phyloP scores from a whole-genome alignment of 2,797 vertebrate genomes.

The Lates japonicus region DNA sequence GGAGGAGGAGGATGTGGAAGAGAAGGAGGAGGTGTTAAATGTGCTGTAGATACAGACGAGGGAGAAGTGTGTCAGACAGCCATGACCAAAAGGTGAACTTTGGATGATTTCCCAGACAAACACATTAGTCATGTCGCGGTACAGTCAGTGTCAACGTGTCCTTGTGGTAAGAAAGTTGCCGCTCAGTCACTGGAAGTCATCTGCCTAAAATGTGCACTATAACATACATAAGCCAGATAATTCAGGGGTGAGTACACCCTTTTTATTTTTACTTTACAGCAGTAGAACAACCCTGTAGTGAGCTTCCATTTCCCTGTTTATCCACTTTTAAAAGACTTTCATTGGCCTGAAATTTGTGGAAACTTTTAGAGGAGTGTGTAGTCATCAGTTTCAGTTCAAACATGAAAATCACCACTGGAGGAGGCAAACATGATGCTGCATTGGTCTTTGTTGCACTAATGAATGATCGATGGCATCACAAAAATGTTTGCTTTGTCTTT shows the following conservation, averaged over 20 bases:
- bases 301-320: too few relatives aligned
- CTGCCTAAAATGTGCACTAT: not conserved
- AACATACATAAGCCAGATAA: not conserved
- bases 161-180: not conserved
- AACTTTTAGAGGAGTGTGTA: too few relatives aligned
- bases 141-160: not conserved
- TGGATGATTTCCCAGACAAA: conserved; percentile 9
- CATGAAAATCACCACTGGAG: too few relatives aligned
- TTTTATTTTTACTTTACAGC: not conserved
- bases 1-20: not conserved
- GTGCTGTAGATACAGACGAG: not conserved
- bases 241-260: not conserved
- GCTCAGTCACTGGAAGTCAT: not conserved
- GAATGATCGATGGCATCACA: too few relatives aligned
- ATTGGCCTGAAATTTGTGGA: too few relatives aligned
- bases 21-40: not conserved
- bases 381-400: too few relatives aligned
- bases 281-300: not conserved
- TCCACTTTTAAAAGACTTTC: too few relatives aligned
- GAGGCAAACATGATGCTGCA: too few relatives aligned
- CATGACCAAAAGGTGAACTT: not conserved
- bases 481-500: too few relatives aligned
- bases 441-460: too few relatives aligned
- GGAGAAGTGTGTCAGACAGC: not conserved
- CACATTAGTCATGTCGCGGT: not conserved